Evolutionary conservation across 2,888 invertebrate species (phyloP), one percentile per base, ranked within the genome.

Genomic region (Thymelicus lineola): DNA sequence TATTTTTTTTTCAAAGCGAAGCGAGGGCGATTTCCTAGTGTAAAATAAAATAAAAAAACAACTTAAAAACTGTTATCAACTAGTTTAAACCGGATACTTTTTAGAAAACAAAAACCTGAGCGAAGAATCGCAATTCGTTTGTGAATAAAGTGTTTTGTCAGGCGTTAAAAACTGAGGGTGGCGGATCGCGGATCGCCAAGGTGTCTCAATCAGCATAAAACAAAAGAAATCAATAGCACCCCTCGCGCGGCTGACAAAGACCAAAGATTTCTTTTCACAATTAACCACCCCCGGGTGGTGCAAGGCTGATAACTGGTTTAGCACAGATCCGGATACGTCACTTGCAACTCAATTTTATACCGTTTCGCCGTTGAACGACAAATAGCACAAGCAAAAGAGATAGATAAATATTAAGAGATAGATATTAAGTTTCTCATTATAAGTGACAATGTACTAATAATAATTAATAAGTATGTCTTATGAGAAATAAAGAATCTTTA

Each of bases 171-270:
- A 82, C 76, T 77, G 76, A 84, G 88, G 88, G 84, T 83, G 86
- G 78, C 79, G 79, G 80, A 77, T 81, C 86, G 84, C 84, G 85
- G 82, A 85, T 84, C 84, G 85, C 86, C 84, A 91, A 93, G 93
- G 93, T 93, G 93, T 93, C 93, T 91, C 93, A 93, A 93, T 93
- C 93, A 93, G 93, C 93, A 93, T 93, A 93, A 93, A 93, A 93
- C 93, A 93, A 93, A 93, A 93, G 93, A 93, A 93, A 93, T 93
- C 93, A 93, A 93, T 93, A 92, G 88, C 82, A 80, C 86, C 89
- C 90, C 86, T 82, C 85, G 80, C 82, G 85, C 82, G 85, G 83
- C 93, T 91, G 90, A 91, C 92, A 93, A 92, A 93, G 92, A 91
- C 89, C 92, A 93, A 92, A 91, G 93, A 93, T 93, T 93, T 93